Base-by-base conservation (phyloP, 2,888 invertebrate species). In the Limnephilus auricula region DNA sequence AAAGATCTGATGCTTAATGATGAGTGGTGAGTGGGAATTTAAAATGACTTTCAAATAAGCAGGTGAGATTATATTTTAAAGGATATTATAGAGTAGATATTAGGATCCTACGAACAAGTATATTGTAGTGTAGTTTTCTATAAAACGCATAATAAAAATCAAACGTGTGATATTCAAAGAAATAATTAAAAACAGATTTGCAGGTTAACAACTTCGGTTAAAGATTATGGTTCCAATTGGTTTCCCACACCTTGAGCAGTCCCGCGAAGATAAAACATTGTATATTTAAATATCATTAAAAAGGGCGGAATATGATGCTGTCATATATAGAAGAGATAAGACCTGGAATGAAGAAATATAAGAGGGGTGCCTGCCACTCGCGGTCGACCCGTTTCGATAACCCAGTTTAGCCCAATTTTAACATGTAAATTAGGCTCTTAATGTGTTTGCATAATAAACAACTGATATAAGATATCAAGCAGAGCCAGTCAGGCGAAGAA, bases 391-490 rank as follows among this genome's bases (percentile, higher is more conserved):
- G 25, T 65, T 65, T 65, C 65, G 65, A 65, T 65, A 65, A 65
- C 65, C 65, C 65, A n/a, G 65, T 65, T 65, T 65, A 65, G 65
- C 65, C 65, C 65, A 65, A 65, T 65, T 65, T 65, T 65, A 65
- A 65, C 25, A 65, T 65, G 65, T 65, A 65, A 65, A 65, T 25
- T 32, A 34, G 34, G 34, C 82, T 82, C 34, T 34, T 82, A 82
- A 82, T 82, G 34, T 82, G 82, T 82, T 82, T 82, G 82, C 82
- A 82, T 82, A 82, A 82, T 82, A 34, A 82, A 37, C 82, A 37
- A 82, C 82, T 37, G 82, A 82, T 82, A 15, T 82, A 32, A 25
- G 82, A 32, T 82, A 65, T n/a, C 65, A 65, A 9, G 65, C 65
- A 65, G 65, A 9, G 25, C 65, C 25, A 65, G 6, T 65, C 65